Evolutionary conservation across 37 sponge, comb jelly and placozoan species (phyloP).

Genomic region (Theonella swinhoei): DNA sequence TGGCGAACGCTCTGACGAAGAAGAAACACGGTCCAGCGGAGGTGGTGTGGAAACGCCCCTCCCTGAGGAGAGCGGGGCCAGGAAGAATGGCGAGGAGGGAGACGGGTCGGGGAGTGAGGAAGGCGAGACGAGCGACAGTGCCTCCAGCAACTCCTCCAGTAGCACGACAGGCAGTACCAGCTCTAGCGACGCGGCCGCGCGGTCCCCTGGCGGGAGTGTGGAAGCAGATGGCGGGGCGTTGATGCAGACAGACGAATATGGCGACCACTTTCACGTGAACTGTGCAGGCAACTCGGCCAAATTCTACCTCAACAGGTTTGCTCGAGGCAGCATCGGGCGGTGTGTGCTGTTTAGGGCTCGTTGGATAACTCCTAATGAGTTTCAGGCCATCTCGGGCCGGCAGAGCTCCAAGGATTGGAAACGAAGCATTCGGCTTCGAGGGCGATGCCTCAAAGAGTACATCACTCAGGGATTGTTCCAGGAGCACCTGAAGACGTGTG

Average conservation of each 20-base stretch:
- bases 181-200: background rate
- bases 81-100: no score
- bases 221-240: background rate
- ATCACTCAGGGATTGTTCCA: constrained; percentile 61
- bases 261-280: constrained; percentile 42
- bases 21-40: background rate
- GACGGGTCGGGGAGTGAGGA: background rate
- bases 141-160: background rate
- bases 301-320: constrained; percentile 77
- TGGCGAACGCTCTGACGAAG: background rate
- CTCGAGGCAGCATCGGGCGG: constrained; percentile 80
- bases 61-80: background rate
- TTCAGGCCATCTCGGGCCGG: constrained; percentile 83
- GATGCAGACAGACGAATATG: constrained; percentile 19
- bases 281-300: constrained; percentile 81
- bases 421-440: constrained; percentile 78
- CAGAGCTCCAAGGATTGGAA: constrained; percentile 94
- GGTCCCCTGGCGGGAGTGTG: background rate
- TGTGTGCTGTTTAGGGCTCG: constrained; percentile 74
- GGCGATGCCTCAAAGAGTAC: constrained; percentile 68
- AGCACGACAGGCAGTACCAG: background rate
- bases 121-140: background rate
- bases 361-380: constrained; percentile 94
- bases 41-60: background rate
- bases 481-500: constrained; percentile 65